phyloP scores from a whole-genome alignment of 2,113 vertebrate species.

The Neotragus pygmaeus region DNA sequence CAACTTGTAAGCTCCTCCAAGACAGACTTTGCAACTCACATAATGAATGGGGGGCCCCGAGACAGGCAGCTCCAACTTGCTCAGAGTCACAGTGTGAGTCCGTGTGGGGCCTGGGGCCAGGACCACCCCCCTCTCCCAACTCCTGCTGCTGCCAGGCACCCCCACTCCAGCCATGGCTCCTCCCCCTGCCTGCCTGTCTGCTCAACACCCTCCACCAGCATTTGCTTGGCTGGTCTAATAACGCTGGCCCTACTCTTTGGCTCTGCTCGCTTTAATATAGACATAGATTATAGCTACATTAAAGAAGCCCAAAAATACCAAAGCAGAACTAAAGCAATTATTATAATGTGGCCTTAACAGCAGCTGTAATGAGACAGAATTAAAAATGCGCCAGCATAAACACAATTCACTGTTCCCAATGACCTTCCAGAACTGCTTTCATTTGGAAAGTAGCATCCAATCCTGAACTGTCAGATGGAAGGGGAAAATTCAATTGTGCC shows the following conservation, averaged over 20 bases:
- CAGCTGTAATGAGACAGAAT: slow-evolving; percentile 82
- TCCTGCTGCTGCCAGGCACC: neutral
- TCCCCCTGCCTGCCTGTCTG: neutral
- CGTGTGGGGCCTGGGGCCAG: neutral
- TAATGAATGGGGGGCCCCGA: neutral
- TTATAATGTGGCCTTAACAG: slow-evolving; percentile 81
- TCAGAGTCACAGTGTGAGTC: neutral
- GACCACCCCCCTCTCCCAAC: neutral
- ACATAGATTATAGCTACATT: slow-evolving; percentile 78
- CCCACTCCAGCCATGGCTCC: neutral
- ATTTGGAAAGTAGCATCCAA: slow-evolving; percentile 68
- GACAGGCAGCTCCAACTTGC: neutral
- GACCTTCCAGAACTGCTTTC: slow-evolving; percentile 77
- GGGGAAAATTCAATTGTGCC: slow-evolving; percentile 61
- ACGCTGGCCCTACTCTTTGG: slow-evolving; percentile 34
- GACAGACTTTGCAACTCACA: neutral
- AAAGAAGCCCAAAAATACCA: slow-evolving; percentile 76
- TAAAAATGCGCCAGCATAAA: slow-evolving; percentile 80
- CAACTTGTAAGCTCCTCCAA: neutral
- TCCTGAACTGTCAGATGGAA: slow-evolving; percentile 62
- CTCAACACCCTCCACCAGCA: neutral
- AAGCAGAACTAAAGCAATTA: slow-evolving; percentile 86
- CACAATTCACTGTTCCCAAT: slow-evolving; percentile 65
- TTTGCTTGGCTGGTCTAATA: neutral
- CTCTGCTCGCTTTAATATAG: slow-evolving; percentile 58